Evolutionary conservation across 2,888 invertebrate genomes (phyloP), one percentile per base, ranked within the genome.

Genomic region (Diadegma fenestrale): DNA sequence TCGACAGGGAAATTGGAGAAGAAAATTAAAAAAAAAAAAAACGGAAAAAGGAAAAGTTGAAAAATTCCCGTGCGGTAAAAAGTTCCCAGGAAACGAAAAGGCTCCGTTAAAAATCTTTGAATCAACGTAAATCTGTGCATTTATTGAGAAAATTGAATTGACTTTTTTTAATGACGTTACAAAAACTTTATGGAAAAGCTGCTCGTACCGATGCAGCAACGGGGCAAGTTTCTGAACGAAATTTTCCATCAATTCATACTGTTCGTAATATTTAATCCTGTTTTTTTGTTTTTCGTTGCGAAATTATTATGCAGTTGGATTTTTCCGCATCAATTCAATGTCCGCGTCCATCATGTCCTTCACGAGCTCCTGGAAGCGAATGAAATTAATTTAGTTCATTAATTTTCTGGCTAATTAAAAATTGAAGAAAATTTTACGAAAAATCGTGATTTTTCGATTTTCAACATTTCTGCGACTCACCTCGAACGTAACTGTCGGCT

Each of bases 321-420:
- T 97, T 88, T 95, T 96, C 92, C 96, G 97, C 99, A 99, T 99
- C 80, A 99, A 95, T 89, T 95, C 96, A 51, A 99, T 95, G 94
- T 99, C 99, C 0, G 98, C 96, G 43, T 96, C 96, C 95, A 99
- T 97, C 99, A 99, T 99, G 92, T 99, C 99, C 90, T 96, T 96
- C 2, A 99, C 99, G 64, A 99, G 95, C 92, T 97, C 96, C 91
- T 96, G 94, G 92, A 76, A 76, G 22, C n/a, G 22, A 97, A 92
- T 72, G 80, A 82, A 84, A 8, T 37, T 8, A 10, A 37, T 33
- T 79, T 7, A 58, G 26, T 66, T 80, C n/a, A n/a, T n/a, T n/a
- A n/a, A n/a, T 30, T 30, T 69, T 26, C n/a, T 2, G 1, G 33
- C 30, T 37, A 51, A 6, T n/a, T 75, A 22, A 10, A 19, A 2